Evolutionary conservation across 2,113 vertebrate genomes (phyloP), one percentile per base, ranked within the genome.

Genomic region (Mola mola): DNA sequence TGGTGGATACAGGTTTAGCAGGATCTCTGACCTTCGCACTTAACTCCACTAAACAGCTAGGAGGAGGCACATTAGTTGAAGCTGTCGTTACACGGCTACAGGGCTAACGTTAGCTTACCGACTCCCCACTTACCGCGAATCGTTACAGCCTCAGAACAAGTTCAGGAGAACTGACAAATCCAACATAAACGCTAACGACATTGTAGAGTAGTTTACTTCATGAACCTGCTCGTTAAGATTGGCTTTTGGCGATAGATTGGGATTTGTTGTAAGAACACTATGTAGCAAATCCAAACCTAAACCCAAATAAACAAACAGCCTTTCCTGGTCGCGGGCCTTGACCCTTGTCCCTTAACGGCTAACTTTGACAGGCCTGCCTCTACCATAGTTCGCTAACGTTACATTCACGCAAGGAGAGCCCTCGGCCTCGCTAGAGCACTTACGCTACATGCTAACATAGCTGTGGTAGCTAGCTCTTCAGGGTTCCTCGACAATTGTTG

Each of bases 331-430:
- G 61, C 25, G 67, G 83, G 86, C 87, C 85, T 77, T 78, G 79
- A 86, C 81, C 86, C 84, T 79, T 83, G 70, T 90, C 71, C 70
- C 71, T 64, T 42, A 40, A 59, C n/a, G 50, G 81, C 84, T 78
- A 83, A 79, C 83, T 88, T 67, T 81, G 75, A 81, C 80, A 77
- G 85, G 85, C 82, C 82, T 83, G 60, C 43, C 29, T 49, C 61
- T 16, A 1, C 48, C 37, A 58, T 4, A 29, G 62, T 75, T 44
- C 42, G 62, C 66, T 61, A 79, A 72, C 42, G 34, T 67, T 65
- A 42, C 17, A 44, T 40, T 41, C 7, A 68, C 33, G 56, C 53
- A 72, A 62, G 55, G 49, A 68, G 47, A 84, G 66, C 66, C 65
- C 42, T 79, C 37, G 86, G 88, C 88, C 88, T 81, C 53, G 81